Percentiles rank a stretch among this genome's conserved stretches.
Evolutionary conservation across 64 coral and sea anemone species (phyloP).

Genomic region (Anthopleura sola): DNA sequence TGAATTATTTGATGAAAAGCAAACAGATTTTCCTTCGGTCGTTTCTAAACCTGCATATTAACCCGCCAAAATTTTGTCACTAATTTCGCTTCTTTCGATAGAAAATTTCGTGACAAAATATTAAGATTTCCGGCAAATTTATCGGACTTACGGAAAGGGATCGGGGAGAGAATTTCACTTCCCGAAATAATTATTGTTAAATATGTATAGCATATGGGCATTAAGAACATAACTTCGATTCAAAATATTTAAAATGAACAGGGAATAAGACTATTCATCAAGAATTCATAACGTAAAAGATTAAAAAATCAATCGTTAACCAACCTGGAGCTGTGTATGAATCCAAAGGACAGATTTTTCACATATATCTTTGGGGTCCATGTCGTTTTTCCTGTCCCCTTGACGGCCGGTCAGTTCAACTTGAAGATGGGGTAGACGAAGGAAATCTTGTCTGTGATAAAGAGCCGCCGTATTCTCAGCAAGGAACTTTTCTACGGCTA

Average conservation of each 20-base stretch:
- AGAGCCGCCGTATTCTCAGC: slow-evolving; percentile 48
- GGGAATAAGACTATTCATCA: not conserved
- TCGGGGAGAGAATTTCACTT: not conserved
- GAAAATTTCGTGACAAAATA: not conserved
- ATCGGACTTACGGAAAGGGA: not conserved
- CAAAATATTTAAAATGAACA: not conserved
- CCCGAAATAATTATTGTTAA: not conserved
- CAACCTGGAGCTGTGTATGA: slow-evolving; percentile 78
- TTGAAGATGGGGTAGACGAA: slow-evolving; percentile 61
- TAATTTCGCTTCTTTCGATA: not conserved
- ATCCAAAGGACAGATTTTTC: slow-evolving; percentile 64
- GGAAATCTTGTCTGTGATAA: slow-evolving; percentile 78
- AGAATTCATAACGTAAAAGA: not conserved
- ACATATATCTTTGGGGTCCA: slow-evolving; percentile 65
- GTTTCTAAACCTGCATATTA: too few relatives aligned
- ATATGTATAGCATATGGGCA: not conserved
- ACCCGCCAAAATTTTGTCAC: not conserved
- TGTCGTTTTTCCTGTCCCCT: slow-evolving; percentile 32
- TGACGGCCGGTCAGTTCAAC: slow-evolving; percentile 62
- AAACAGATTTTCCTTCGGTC: not conserved
- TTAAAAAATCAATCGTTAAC: not conserved
- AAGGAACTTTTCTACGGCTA: slow-evolving; percentile 71
- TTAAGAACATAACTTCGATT: not conserved
- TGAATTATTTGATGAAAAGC: not conserved
- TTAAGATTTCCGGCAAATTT: not conserved